Percentiles rank a stretch among this genome's conserved stretches.
Evolutionary conservation across 2,797 vertebrate species (phyloP).

Genomic region (Sardinella longiceps): DNA sequence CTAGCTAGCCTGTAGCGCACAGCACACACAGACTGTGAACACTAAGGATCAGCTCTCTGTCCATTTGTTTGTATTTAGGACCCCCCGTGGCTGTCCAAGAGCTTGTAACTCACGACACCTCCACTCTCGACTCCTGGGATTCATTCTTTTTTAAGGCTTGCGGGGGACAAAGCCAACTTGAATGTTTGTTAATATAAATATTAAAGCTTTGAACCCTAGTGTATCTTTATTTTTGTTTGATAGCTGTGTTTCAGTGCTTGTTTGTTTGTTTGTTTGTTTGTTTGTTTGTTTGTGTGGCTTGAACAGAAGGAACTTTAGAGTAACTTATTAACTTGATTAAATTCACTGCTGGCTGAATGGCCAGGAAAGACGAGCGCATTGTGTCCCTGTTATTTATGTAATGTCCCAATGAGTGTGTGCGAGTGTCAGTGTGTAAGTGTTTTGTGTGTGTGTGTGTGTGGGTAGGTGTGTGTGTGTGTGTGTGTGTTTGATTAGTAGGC

Average conservation of each 20-base stretch:
- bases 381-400: neutral
- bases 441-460: neutral
- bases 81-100: slow-evolving; percentile 37
- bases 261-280: slow-evolving; percentile 39
- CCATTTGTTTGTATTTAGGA: slow-evolving; percentile 48
- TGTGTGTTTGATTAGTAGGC: neutral
- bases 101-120: slow-evolving; percentile 23
- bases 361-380: neutral
- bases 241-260: slow-evolving; percentile 33
- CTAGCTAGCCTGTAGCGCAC: slow-evolving; percentile 14
- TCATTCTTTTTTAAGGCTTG: slow-evolving; percentile 9
- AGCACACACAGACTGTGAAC: slow-evolving; percentile 48
- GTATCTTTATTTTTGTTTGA: slow-evolving; percentile 61
- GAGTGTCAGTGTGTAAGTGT: neutral
- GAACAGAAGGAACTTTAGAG: neutral
- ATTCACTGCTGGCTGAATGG: neutral
- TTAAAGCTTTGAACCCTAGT: slow-evolving; percentile 59
- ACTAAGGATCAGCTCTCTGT: slow-evolving; percentile 51
- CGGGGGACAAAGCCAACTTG: slow-evolving; percentile 60
- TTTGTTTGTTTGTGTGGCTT: slow-evolving; percentile 22
- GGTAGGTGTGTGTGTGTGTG: neutral
- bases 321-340: slow-evolving; percentile 9
- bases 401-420: neutral
- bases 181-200: slow-evolving; percentile 77
- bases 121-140: slow-evolving; percentile 29